Percentiles rank a stretch among this genome's conserved stretches.
Conservation (phyloP, 2,113 vertebrate genomes). For the Chinchilla lanigera region DNA sequence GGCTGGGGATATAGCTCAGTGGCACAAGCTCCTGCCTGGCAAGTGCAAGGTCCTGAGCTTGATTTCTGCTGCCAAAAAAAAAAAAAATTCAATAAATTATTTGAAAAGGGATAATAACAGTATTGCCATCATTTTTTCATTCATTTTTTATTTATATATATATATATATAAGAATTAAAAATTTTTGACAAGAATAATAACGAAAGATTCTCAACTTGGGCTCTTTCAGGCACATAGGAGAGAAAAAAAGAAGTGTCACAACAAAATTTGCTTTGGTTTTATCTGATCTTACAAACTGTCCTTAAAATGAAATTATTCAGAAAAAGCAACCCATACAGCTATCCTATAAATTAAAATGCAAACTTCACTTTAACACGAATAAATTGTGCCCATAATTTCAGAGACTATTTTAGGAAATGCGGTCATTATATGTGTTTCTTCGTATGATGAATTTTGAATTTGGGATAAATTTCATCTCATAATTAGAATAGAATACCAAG, state of each 20-base stretch:
- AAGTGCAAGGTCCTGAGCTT: too few relatives aligned
- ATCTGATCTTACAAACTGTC: conserved; percentile 61
- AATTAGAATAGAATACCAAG: conserved; percentile 43
- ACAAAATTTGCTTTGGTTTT: conserved; percentile 56
- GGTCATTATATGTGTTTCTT: conserved; percentile 59
- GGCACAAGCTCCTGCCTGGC: too few relatives aligned
- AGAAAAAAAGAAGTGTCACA: background rate
- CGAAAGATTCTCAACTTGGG: background rate
- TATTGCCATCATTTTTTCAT: background rate
- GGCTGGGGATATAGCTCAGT: too few relatives aligned
- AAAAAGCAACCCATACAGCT: conserved; percentile 51
- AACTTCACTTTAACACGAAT: conserved; percentile 54
- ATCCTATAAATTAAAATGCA: conserved; percentile 62
- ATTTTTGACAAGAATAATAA: conserved; percentile 15
- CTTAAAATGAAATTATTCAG: conserved; percentile 49
- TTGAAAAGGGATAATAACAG: background rate
- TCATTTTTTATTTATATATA: background rate
- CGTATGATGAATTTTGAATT: conserved; percentile 62
- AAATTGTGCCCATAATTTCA: conserved; percentile 64
- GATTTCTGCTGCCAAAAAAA: too few relatives aligned
- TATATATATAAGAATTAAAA: background rate
- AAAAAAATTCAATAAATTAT: background rate
- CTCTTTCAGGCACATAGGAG: background rate
- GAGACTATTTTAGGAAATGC: conserved; percentile 70
- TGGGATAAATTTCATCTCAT: conserved; percentile 50